Percentiles rank a stretch among this genome's conserved stretches.
Conservation (phyloP, 1,140 invertebrate species). For the Drosophila funebris region DNA sequence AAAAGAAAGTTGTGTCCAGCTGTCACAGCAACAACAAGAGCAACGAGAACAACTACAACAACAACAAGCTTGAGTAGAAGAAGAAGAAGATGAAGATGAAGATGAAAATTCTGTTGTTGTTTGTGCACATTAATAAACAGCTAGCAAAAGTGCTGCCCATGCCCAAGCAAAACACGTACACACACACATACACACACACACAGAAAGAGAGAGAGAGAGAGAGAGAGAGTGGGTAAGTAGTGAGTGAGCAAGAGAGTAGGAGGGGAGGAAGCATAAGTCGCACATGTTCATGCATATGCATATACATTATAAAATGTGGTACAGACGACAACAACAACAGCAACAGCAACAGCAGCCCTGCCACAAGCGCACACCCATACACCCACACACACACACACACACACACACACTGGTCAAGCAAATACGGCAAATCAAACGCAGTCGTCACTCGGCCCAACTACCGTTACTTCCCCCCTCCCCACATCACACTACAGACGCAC, state of each 20-base stretch:
- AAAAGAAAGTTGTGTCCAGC: constrained; percentile 11
- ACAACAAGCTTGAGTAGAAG: not conserved
- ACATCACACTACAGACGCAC: not conserved
- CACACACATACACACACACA: not conserved
- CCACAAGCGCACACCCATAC: constrained; percentile 8
- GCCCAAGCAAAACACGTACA: constrained; percentile 7
- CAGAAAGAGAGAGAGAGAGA: not conserved
- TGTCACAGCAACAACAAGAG: constrained; percentile 9
- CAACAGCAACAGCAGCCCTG: not conserved
- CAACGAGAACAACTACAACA: not conserved
- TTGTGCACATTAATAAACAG: constrained; percentile 49
- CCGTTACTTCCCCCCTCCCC: not conserved
- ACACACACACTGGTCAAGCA: constrained; percentile 40
- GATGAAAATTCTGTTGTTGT: constrained; percentile 9
- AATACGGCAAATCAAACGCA: constrained; percentile 58
- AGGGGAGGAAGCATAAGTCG: not conserved
- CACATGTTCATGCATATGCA: constrained; percentile 60
- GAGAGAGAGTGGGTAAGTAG: not conserved
- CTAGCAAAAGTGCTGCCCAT: constrained; percentile 42
- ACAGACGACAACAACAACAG: constrained; percentile 27
- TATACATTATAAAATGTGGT: constrained; percentile 56
- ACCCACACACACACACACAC: constrained; percentile 11
- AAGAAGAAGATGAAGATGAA: not conserved
- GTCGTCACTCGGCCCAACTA: constrained; percentile 22
- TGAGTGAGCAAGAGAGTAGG: not conserved